phyloP scores from a whole-genome alignment of 2,888 invertebrate genomes.

The Hydrotaea cyrtoneurina region DNA sequence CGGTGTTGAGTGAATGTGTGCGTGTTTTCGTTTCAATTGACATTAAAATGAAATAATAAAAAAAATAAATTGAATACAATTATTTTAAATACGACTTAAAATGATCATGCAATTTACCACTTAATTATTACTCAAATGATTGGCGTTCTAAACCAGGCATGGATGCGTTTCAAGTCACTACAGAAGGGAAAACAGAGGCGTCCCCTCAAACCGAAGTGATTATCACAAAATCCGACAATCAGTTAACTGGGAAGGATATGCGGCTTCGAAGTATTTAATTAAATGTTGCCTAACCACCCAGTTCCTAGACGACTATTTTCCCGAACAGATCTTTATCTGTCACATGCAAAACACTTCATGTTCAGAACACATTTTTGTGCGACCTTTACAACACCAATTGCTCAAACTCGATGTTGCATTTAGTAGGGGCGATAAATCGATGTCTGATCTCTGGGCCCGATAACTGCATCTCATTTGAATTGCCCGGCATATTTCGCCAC shows the following conservation, averaged over 20 bases:
- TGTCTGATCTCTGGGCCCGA: neutral
- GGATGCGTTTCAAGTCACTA: slow-evolving; percentile 43
- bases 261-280: no score
- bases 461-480: slow-evolving; percentile 29
- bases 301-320: no score
- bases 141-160: neutral
- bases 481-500: neutral
- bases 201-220: neutral
- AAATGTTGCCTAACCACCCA: no score
- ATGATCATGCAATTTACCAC: slow-evolving; percentile 51
- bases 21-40: slow-evolving; percentile 2
- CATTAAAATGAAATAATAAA: slow-evolving; percentile 4
- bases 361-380: neutral
- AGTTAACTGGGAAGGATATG: neutral
- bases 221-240: neutral
- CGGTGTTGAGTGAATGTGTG: slow-evolving; percentile 11
- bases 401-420: neutral
- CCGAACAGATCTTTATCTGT: neutral
- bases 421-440: neutral
- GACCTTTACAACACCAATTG: slow-evolving; percentile 5
- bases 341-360: neutral
- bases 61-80: slow-evolving; percentile 46
- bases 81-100: slow-evolving; percentile 62
- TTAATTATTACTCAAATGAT: slow-evolving; percentile 3
- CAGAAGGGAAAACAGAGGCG: neutral